A percentile compares a stretch with the other conserved stretches of the same genome.
Conservation (phyloP, 1,140 invertebrate genomes). For the Calephelis nemesis region DNA sequence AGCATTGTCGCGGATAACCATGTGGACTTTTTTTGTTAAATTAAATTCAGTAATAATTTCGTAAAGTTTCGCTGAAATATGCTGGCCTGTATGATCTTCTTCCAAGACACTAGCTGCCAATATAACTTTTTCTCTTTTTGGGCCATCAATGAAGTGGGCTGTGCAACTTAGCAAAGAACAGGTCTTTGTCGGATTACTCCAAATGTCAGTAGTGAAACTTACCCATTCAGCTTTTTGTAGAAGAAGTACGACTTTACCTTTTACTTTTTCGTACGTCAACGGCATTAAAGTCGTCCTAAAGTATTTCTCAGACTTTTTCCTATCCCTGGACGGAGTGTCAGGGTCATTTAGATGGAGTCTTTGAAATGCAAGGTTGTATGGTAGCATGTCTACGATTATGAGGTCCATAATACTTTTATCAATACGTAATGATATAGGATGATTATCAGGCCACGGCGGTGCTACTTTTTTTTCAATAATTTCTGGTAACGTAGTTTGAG, state of each 20-base stretch:
- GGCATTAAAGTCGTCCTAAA: neutral
- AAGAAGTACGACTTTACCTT: neutral
- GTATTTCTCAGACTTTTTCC: conserved; percentile 19
- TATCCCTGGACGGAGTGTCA: conserved; percentile 2
- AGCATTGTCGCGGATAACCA: conserved; percentile 15
- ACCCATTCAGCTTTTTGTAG: conserved; percentile 19
- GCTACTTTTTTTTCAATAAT: conserved; percentile 19
- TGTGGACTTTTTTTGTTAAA: conserved; percentile 3
- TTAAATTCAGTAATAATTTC: neutral
- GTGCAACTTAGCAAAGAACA: neutral
- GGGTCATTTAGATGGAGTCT: conserved; percentile 16
- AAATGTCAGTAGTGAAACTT: conserved; percentile 18
- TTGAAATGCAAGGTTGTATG: conserved; percentile 14
- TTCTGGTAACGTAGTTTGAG: conserved; percentile 3
- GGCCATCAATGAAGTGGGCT: neutral
- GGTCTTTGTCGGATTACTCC: conserved; percentile 14
- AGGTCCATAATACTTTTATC: conserved; percentile 15
- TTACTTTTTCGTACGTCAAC: no score
- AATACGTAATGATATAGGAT: conserved; percentile 18
- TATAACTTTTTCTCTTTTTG: conserved; percentile 8
- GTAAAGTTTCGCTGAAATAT: neutral
- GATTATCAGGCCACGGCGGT: conserved; percentile 18
- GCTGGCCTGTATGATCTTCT: conserved; percentile 1
- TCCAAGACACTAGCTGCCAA: conserved; percentile 8
- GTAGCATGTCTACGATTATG: conserved; percentile 15